Conservation (phyloP, 2,888 invertebrate species). For the Cantharis rufa region DNA sequence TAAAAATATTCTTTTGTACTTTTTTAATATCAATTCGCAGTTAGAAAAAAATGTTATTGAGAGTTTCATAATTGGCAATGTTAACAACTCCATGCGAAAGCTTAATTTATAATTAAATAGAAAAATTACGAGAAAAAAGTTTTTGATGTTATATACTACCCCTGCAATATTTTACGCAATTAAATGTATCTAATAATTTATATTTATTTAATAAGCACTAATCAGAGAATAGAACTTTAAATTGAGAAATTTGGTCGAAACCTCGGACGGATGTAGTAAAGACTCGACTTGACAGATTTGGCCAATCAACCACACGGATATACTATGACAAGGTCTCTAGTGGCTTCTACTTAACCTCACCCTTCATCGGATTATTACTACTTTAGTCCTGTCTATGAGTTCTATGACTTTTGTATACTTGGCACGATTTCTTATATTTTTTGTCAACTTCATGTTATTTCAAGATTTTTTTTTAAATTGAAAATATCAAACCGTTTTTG, state of each 20-base stretch:
- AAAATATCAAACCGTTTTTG: not conserved
- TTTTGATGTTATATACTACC: too few species aligned
- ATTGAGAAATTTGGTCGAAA: constrained; percentile 17
- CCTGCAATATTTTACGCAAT: not conserved
- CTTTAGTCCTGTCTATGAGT: constrained; percentile 16
- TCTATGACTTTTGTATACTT: constrained; percentile 32
- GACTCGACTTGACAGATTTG: constrained; percentile 44
- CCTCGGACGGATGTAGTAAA: constrained; percentile 32
- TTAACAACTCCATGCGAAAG: too few species aligned
- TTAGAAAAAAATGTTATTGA: too few species aligned
- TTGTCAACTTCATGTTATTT: constrained; percentile 27
- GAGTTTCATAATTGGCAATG: too few species aligned
- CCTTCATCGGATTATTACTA: constrained; percentile 37
- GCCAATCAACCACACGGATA: constrained; percentile 46
- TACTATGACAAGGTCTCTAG: constrained; percentile 44
- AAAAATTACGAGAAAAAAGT: too few species aligned
- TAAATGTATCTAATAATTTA: not conserved
- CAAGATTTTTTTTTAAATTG: not conserved
- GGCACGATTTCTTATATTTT: constrained; percentile 33
- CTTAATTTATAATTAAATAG: too few species aligned
- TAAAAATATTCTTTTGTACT: too few species aligned
- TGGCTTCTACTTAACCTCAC: constrained; percentile 38
- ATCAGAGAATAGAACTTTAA: constrained; percentile 5
- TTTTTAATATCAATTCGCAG: too few species aligned
- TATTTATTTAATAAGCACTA: not conserved